Evolutionary conservation across 1,140 invertebrate genomes (phyloP), one percentile per base, ranked within the genome.

Genomic region (Trachelipus rathkii): DNA sequence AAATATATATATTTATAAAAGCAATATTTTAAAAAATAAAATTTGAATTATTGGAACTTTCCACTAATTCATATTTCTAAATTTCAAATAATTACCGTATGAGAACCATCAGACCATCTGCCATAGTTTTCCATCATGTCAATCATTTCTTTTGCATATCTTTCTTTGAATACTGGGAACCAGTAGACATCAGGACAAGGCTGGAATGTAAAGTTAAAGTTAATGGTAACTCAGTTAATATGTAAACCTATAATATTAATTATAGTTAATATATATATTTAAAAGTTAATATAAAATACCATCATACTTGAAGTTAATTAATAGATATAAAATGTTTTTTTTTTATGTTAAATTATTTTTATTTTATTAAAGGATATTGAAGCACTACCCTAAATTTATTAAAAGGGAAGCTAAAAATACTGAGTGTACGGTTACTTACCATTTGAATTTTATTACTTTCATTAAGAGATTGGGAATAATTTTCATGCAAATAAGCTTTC

Each of bases 101-200:
- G 96, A 24, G 89, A 89, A 24, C 97, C 97, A 83, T 93, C 91
- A 0, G 97, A 99, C 97, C 97, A 99, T 84, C 92, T 85, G 13
- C 95, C 95, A 85, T 86, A 95, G 45, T 88, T 87, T 87, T 99
- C 97, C 92, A 98, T 93, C 78, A 95, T 91, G 70, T 91, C 91
- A 74, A 99, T 92, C 81, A 97, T 88, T 82, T 98, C 94, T 76
- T 89, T 88, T 79, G 92, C 93, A 85, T 96, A 99, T 67, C 89
- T 88, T n/a, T 88, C 85, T 0, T 89, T 91, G n/a, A 93, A 89
- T 73, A 99, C 89, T n/a, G 97, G 96, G 85, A 98, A 98, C 94
- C 97, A 98, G 85, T 92, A 99, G 0, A 99, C 97, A 87, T 99
- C 97, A 0, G 96, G 92, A 84, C 97, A 99, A 0, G 97, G 96